These are phyloP conservation scores for Cybosia mesomella DNA, from an alignment of 2,888 invertebrate species.

Conservation along the genomic window DNA sequence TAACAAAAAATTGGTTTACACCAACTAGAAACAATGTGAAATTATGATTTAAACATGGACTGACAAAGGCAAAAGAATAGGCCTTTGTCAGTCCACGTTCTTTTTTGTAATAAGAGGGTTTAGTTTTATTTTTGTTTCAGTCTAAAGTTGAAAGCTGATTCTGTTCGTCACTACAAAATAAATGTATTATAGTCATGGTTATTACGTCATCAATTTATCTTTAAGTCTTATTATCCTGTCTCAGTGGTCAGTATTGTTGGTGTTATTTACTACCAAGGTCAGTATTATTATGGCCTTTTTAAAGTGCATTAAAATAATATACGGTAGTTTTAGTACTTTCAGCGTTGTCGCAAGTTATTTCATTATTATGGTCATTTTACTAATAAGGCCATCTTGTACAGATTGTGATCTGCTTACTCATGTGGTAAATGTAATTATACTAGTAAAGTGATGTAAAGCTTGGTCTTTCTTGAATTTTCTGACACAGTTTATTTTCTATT, in stretches of 20 bases:
- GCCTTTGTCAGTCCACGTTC: neutral
- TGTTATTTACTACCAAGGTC: constrained; percentile 25
- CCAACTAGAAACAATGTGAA: neutral
- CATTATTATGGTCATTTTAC: constrained; percentile 19
- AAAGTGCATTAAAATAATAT: constrained; percentile 17
- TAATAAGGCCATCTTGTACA: constrained; percentile 6
- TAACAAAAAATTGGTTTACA: neutral
- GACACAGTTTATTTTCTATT: constrained; percentile 2
- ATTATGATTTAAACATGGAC: neutral
- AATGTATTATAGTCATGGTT: constrained; percentile 27
- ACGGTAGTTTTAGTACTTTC: constrained; percentile 1
- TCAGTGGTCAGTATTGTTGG: constrained; percentile 25
- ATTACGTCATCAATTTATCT: constrained; percentile 28
- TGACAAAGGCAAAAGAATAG: no score
- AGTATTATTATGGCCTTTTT: constrained; percentile 23
- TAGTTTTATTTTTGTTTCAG: neutral
- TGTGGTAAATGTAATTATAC: neutral
- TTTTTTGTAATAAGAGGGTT: neutral
- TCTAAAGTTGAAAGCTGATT: neutral
- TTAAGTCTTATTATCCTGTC: constrained; percentile 19
- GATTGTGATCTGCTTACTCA: constrained; percentile 6
- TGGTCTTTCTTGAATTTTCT: neutral
- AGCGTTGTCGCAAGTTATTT: constrained; percentile 4
- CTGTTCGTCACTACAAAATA: neutral
- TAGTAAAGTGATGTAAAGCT: neutral